These are phyloP conservation scores for Morpho achilles DNA, from an alignment of 2,888 invertebrate species.

Conservation along the genomic window DNA sequence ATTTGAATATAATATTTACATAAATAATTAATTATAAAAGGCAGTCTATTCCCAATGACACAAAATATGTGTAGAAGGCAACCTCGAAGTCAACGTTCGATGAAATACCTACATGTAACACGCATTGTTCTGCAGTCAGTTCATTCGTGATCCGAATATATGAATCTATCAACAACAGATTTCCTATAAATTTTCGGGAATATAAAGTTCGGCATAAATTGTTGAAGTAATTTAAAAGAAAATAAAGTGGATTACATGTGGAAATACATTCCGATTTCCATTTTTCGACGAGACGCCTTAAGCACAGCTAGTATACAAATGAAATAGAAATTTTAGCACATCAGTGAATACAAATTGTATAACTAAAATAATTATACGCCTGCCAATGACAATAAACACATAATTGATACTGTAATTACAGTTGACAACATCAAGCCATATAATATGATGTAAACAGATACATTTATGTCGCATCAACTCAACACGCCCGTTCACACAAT, in stretches of 20 bases:
- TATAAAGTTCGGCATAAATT: too few species aligned
- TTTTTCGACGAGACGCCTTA: too few species aligned
- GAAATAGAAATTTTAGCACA: too few species aligned
- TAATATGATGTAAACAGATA: background rate
- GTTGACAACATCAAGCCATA: background rate
- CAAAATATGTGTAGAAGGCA: conserved; percentile 6
- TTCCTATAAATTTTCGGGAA: background rate
- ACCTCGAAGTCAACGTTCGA: conserved; percentile 9
- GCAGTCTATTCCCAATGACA: background rate
- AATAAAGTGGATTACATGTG: too few species aligned
- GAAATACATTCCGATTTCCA: too few species aligned
- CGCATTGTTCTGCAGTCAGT: conserved; percentile 1
- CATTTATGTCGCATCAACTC: conserved; percentile 8
- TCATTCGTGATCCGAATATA: conserved; percentile 11
- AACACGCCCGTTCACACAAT: conserved; percentile 20
- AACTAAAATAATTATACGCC: background rate
- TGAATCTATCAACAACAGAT: background rate
- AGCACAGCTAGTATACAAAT: too few species aligned
- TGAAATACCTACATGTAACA: conserved; percentile 2
- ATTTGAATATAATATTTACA: too few species aligned
- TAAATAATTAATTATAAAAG: background rate
- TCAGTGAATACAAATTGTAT: background rate
- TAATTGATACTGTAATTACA: background rate
- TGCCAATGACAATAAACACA: background rate
- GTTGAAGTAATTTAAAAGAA: too few species aligned